phyloP scores from a whole-genome alignment of 1,140 invertebrate species.

The Plectrocnemia conspersa region DNA sequence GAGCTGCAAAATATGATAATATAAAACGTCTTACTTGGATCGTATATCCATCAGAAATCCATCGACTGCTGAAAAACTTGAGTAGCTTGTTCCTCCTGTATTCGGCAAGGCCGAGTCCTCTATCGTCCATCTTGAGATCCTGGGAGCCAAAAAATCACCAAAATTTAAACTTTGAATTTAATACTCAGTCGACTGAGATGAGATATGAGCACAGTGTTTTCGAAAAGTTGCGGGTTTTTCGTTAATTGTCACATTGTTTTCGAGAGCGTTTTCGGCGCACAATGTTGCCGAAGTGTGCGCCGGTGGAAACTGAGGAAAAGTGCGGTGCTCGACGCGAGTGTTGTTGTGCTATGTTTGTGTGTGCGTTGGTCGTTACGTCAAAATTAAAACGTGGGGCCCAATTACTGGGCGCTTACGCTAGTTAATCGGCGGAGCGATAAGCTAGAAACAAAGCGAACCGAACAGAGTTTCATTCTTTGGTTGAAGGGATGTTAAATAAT shows the following conservation, averaged over 20 bases:
- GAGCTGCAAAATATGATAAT: neutral
- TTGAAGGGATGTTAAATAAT: too few species aligned
- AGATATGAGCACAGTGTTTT: neutral
- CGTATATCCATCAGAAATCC: conserved; percentile 13
- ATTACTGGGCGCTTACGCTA: conserved; percentile 1
- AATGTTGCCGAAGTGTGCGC: neutral
- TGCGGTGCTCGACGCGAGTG: neutral
- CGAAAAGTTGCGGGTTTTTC: neutral
- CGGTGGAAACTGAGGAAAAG: neutral
- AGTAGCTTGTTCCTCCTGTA: conserved; percentile 15
- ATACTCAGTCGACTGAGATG: neutral
- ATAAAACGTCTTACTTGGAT: conserved; percentile 13
- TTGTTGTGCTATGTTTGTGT: neutral
- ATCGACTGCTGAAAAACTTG: conserved; percentile 17
- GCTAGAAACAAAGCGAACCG: neutral
- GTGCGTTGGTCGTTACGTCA: conserved; percentile 7
- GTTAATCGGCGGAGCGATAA: conserved; percentile 8
- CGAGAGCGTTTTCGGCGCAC: neutral
- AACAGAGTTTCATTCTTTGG: too few species aligned
- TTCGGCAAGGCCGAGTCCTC: conserved; percentile 11
- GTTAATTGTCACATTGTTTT: neutral
- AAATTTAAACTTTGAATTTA: neutral
- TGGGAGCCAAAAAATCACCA: neutral
- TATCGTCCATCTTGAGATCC: conserved; percentile 11
- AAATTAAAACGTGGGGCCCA: conserved; percentile 6